Evolutionary conservation across 2,888 invertebrate genomes (phyloP).

Genomic region (Ecliptopera silaceata): DNA sequence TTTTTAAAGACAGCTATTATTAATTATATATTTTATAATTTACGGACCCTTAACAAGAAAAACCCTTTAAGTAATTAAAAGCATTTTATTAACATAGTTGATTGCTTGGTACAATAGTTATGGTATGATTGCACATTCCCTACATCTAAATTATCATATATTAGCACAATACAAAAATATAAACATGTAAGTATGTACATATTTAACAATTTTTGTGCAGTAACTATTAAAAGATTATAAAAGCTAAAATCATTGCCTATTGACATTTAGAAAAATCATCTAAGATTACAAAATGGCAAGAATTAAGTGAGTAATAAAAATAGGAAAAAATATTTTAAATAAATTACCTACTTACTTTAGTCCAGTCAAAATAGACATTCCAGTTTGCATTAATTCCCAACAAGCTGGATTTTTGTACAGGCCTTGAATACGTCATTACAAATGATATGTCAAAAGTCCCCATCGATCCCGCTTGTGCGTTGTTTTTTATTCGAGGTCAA

Average conservation of each 20-base stretch:
- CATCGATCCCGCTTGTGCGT: no score
- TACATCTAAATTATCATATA: constrained; percentile 34
- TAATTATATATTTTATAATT: no score
- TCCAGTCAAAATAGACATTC: no score
- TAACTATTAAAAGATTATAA: constrained; percentile 34
- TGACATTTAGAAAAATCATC: constrained; percentile 10
- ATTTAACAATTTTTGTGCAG: constrained; percentile 48
- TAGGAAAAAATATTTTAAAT: not conserved
- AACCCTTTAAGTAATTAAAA: constrained; percentile 43
- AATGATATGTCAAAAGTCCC: no score
- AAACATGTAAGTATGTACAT: constrained; percentile 43
- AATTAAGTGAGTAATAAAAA: not conserved
- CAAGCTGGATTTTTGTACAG: no score
- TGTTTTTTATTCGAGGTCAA: no score
- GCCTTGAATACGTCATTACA: no score
- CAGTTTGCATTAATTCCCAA: no score
- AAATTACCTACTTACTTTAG: no score
- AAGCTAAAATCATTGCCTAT: constrained; percentile 13
- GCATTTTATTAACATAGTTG: constrained; percentile 51
- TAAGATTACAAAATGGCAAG: constrained; percentile 26
- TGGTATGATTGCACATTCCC: constrained; percentile 47
- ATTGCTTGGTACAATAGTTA: constrained; percentile 27
- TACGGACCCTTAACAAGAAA: not conserved
- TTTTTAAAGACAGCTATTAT: no score
- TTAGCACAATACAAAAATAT: constrained; percentile 58